Base-by-base conservation (phyloP, 2,113 vertebrate genomes). In the Pelvicachromis taeniatus region DNA sequence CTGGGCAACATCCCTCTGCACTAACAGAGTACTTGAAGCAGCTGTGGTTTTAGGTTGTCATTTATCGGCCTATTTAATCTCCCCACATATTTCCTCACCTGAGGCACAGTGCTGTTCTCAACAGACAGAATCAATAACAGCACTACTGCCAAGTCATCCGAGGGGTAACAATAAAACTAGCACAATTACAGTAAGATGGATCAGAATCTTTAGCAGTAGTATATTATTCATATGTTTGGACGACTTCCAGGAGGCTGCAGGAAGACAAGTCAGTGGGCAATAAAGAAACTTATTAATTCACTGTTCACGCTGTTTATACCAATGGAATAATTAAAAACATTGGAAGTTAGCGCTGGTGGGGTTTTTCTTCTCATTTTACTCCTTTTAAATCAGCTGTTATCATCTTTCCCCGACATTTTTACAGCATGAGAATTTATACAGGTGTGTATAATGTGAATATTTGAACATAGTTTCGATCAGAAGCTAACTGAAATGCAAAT, bases 11-110 rank as follows among this genome's bases (percentile, higher is more conserved):
- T 90, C 88, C 73, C 79, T 86, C 86, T 78, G 83, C 70, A 21
- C 85, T 87, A 90, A 89, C 87, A 86, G 78, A 83, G 85, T 83
- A 88, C 87, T 54, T 56, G 52, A 89, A 81, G 86, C 19, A 3
- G 40, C 65, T 2, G 40, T 63, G 92, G 93, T 94, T 88, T 88
- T 85, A 94, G 91, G 91, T 94, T 88, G 85, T 88, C 91, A 91
- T 94, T 92, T 93, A 95, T 91, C 84, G 84, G 83, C 87, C 91
- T 91, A 48, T 88, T 93, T 94, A 93, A 93, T 93, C 87, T 86
- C 59, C 79, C 83, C 88, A 82, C 91, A 95, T 93, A 93, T 95
- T 90, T 94, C 88, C 81, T 85, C 56, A 83, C 89, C 90, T 13
- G 50, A 84, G 87, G 92, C 87, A 14, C 78, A 53, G 79, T 53